A percentile compares a stretch with the other conserved stretches of the same genome.
Conservation (phyloP, 1,140 invertebrate genomes). For the Polypedilum vanderplanki region DNA sequence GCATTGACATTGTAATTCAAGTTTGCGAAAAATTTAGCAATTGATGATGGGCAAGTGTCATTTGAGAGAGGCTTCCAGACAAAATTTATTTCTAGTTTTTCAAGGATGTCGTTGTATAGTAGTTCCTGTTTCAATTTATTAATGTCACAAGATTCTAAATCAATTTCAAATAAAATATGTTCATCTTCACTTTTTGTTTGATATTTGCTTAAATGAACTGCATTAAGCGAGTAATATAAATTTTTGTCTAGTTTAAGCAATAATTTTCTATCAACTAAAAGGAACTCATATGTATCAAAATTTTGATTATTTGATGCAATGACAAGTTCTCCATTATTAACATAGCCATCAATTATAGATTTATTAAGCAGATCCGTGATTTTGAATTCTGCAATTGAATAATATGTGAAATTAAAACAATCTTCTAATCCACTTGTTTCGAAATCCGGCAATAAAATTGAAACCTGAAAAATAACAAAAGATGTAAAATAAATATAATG, state of each 20-base stretch:
- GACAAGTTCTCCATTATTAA: background rate
- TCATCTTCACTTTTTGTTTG: background rate
- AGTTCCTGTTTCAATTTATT: background rate
- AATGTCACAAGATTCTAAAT: background rate
- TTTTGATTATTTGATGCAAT: background rate
- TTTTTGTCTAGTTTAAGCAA: background rate
- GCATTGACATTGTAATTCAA: background rate
- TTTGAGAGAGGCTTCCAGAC: background rate
- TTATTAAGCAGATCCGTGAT: background rate
- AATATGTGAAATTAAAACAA: background rate
- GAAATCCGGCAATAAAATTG: background rate
- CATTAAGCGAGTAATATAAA: background rate
- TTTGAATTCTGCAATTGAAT: background rate
- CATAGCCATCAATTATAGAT: background rate
- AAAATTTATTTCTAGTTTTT: background rate
- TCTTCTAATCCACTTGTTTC: background rate
- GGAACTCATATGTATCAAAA: background rate
- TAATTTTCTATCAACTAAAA: background rate
- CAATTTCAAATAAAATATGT: background rate
- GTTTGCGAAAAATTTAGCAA: background rate
- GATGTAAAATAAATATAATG: background rate
- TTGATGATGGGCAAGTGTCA: background rate
- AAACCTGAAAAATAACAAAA: constrained; percentile 1
- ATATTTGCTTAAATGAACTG: background rate
- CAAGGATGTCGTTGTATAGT: background rate